Conservation (phyloP, 2,797 vertebrate genomes). For the Pangasius krempfi region DNA sequence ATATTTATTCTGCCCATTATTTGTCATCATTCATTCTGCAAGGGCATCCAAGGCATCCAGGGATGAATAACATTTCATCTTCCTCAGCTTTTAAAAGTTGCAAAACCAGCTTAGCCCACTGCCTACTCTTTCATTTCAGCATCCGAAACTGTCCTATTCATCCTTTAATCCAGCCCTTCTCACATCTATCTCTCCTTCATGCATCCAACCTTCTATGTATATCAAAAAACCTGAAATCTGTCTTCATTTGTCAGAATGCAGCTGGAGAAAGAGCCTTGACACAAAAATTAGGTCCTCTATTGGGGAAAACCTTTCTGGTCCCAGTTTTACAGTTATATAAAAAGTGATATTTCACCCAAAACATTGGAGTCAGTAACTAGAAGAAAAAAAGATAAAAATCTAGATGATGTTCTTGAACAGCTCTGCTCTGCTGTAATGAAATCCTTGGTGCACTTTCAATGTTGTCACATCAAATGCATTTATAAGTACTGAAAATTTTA, state of each 20-base stretch:
- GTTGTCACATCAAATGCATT: not conserved
- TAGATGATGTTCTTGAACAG: not conserved
- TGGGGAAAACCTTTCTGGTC: not conserved
- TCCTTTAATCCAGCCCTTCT: constrained; percentile 50
- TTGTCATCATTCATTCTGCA: constrained; percentile 69
- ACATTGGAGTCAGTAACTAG: not conserved
- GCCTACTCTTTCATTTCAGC: constrained; percentile 55
- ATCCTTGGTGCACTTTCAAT: too few relatives aligned
- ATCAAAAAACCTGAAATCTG: constrained; percentile 29
- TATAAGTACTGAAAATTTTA: not conserved
- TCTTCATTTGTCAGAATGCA: constrained; percentile 34
- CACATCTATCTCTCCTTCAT: constrained; percentile 39
- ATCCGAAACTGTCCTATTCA: constrained; percentile 47
- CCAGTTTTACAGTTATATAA: constrained; percentile 11
- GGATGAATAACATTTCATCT: constrained; percentile 67
- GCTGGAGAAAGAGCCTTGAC: constrained; percentile 7
- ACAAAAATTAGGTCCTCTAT: constrained; percentile 8
- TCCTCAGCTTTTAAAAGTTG: constrained; percentile 59
- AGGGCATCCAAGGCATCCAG: constrained; percentile 65
- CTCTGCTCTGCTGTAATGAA: not conserved
- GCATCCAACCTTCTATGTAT: constrained; percentile 13
- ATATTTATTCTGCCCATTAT: constrained; percentile 54
- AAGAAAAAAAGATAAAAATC: not conserved
- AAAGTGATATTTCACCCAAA: not conserved
- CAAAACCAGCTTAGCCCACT: constrained; percentile 58